Percentiles rank a stretch among this genome's conserved stretches.
phyloP scores from a whole-genome alignment of 2,888 invertebrate species.

The Brenthis daphne region DNA sequence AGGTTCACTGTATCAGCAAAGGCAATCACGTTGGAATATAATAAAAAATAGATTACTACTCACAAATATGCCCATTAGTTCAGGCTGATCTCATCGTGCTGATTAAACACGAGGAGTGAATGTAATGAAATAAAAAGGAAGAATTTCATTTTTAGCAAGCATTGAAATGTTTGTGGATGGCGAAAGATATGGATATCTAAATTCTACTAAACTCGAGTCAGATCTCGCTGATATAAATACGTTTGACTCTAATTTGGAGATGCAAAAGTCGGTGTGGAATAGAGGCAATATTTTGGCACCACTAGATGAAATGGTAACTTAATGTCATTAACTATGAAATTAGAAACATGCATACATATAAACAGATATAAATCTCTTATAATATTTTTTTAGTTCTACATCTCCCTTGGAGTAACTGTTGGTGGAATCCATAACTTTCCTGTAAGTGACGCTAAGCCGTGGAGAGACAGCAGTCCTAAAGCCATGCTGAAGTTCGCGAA shows the following conservation, averaged over 20 bases:
- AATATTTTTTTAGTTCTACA: constrained; percentile 83
- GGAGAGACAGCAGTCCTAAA: constrained; percentile 85
- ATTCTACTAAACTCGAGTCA: constrained; percentile 51
- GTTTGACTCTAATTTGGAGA: constrained; percentile 56
- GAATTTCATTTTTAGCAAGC: constrained; percentile 60
- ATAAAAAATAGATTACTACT: too few species aligned
- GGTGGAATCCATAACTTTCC: constrained; percentile 89
- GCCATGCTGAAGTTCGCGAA: constrained; percentile 86
- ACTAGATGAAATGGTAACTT: constrained; percentile 65
- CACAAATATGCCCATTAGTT: too few species aligned
- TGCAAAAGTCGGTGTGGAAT: constrained; percentile 53
- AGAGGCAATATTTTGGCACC: constrained; percentile 68
- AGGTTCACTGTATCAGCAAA: too few species aligned
- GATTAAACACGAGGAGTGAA: too few species aligned
- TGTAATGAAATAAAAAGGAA: too few species aligned
- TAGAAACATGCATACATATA: neutral
- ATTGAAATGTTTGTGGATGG: constrained; percentile 79
- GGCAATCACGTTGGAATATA: too few species aligned
- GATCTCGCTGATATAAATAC: constrained; percentile 47
- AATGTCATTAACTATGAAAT: neutral
- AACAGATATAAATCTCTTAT: too few species aligned
- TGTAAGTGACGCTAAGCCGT: constrained; percentile 86
- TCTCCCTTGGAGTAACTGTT: constrained; percentile 90
- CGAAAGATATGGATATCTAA: constrained; percentile 68
- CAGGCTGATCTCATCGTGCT: too few species aligned